A percentile compares a stretch with the other conserved stretches of the same genome.
Evolutionary conservation across 2,888 invertebrate species (phyloP).

Genomic region (Choristoneura rosaceana): DNA sequence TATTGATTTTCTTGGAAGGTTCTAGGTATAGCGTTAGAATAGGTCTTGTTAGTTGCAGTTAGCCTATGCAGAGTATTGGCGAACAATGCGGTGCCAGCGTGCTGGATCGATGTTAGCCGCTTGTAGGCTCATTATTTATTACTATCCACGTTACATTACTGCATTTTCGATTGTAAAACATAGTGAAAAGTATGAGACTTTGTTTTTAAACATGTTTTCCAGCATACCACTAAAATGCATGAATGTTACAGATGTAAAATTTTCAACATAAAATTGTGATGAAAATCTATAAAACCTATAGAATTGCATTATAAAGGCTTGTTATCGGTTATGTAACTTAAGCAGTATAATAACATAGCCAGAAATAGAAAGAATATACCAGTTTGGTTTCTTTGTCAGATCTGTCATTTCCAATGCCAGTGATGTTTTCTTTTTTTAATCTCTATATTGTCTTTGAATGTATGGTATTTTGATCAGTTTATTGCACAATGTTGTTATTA

Average conservation of each 20-base stretch:
- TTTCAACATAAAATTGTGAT: conserved; percentile 48
- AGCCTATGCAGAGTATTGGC: conserved; percentile 64
- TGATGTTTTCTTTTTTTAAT: background rate
- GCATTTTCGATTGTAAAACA: conserved; percentile 12
- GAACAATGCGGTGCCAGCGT: conserved; percentile 66
- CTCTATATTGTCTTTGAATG: conserved; percentile 7
- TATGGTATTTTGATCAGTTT: background rate
- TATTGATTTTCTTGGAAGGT: conserved; percentile 85
- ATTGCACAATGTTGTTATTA: conserved; percentile 20
- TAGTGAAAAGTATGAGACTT: conserved; percentile 8
- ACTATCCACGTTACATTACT: conserved; percentile 15
- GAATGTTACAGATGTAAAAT: conserved; percentile 25
- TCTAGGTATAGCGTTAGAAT: conserved; percentile 81
- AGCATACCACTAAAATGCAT: conserved; percentile 37
- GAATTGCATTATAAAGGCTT: conserved; percentile 71
- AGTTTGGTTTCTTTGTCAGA: conserved; percentile 37
- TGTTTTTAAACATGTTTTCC: conserved; percentile 33
- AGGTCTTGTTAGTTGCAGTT: conserved; percentile 78
- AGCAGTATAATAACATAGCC: conserved; percentile 61
- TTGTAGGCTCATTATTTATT: conserved; percentile 19
- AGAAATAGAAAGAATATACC: conserved; percentile 51
- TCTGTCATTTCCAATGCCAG: conserved; percentile 38
- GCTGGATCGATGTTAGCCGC: conserved; percentile 55
- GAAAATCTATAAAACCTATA: conserved; percentile 63
- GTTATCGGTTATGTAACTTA: conserved; percentile 79